phyloP scores from a whole-genome alignment of 2,888 invertebrate genomes.

The Drosophila barbarae region DNA sequence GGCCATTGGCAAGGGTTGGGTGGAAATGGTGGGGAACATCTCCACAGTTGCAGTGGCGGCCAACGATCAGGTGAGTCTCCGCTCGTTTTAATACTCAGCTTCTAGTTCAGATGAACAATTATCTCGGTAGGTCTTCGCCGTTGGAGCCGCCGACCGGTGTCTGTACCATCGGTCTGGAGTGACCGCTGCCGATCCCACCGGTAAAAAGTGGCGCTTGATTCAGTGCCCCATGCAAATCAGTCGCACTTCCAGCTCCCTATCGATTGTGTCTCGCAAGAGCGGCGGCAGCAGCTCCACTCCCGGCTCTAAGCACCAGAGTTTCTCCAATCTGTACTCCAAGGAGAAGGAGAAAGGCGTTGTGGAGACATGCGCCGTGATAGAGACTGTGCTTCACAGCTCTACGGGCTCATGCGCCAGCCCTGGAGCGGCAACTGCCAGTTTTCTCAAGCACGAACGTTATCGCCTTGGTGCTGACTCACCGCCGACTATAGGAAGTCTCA shows the following conservation, averaged over 20 bases:
- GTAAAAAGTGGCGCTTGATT: slow-evolving; percentile 91
- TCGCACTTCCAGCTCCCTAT: slow-evolving; percentile 89
- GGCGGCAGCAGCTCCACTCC: slow-evolving; percentile 80
- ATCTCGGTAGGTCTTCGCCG: slow-evolving; percentile 83
- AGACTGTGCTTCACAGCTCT: slow-evolving; percentile 83
- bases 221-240: slow-evolving; percentile 91
- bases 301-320: slow-evolving; percentile 85
- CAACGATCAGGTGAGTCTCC: slow-evolving; percentile 87
- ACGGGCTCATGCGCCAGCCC: slow-evolving; percentile 80
- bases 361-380: slow-evolving; percentile 78
- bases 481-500: slow-evolving; percentile 78
- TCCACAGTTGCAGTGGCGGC: slow-evolving; percentile 90
- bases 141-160: slow-evolving; percentile 89
- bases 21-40: slow-evolving; percentile 93
- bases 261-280: slow-evolving; percentile 82
- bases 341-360: slow-evolving; percentile 79
- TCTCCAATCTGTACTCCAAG: slow-evolving; percentile 81
- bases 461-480: slow-evolving; percentile 76
- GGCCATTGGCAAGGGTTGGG: slow-evolving; percentile 91
- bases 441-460: slow-evolving; percentile 78
- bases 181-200: slow-evolving; percentile 87
- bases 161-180: slow-evolving; percentile 91
- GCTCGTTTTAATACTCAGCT: not conserved
- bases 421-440: slow-evolving; percentile 76
- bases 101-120: not conserved